Percentiles rank a stretch among this genome's conserved stretches.
Evolutionary conservation across 1,140 invertebrate genomes (phyloP).

Genomic region (Dolichoris vasculosae): DNA sequence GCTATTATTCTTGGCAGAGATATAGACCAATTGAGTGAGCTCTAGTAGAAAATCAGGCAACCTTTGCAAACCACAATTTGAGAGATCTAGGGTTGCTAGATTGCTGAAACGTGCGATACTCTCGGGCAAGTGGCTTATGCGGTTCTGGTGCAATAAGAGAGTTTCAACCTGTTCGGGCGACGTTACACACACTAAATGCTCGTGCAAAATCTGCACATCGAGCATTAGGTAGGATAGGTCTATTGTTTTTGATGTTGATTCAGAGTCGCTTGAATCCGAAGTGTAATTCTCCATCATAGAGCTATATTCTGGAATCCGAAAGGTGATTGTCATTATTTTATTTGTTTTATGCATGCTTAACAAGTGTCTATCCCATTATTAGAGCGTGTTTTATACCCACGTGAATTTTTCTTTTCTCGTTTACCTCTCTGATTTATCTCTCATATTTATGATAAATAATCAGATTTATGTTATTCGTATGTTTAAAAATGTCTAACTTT

Average conservation of each 20-base stretch:
- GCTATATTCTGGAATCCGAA: neutral
- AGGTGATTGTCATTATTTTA: too few relatives aligned
- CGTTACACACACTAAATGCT: conserved; percentile 77
- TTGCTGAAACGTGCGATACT: conserved; percentile 80
- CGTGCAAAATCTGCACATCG: conserved; percentile 76
- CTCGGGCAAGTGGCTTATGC: conserved; percentile 74
- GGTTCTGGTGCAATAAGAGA: conserved; percentile 81
- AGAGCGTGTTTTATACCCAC: too few relatives aligned
- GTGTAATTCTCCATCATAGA: conserved; percentile 82
- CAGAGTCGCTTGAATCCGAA: conserved; percentile 87
- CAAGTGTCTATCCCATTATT: too few relatives aligned
- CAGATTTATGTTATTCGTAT: too few relatives aligned
- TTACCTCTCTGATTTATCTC: too few relatives aligned
- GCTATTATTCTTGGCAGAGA: conserved; percentile 92
- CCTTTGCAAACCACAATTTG: conserved; percentile 86
- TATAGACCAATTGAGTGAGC: conserved; percentile 81
- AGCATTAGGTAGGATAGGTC: conserved; percentile 82
- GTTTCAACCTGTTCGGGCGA: conserved; percentile 80
- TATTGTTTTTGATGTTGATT: conserved; percentile 79
- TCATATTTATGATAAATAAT: too few relatives aligned
- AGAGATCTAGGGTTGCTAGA: conserved; percentile 87
- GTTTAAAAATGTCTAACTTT: too few relatives aligned
- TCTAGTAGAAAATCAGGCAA: conserved; percentile 85
- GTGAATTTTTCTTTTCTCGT: too few relatives aligned
- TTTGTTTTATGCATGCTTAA: too few relatives aligned